Conservation (phyloP, 2,888 invertebrate species). For the Nymphalis c-album region DNA sequence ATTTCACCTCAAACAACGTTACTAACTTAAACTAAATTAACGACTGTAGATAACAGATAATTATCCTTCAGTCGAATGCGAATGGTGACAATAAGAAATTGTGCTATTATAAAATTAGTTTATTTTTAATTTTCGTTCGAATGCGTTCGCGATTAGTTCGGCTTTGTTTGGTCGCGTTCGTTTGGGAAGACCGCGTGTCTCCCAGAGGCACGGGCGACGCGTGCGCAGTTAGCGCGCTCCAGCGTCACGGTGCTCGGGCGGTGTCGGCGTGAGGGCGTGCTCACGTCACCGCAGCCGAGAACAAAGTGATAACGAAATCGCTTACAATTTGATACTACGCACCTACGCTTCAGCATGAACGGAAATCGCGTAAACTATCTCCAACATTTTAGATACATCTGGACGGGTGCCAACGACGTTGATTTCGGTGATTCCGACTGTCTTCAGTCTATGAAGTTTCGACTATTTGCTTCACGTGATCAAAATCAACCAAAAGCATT, state of each 20-base stretch:
- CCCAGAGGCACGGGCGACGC: conserved; percentile 37
- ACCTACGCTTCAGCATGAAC: conserved; percentile 51
- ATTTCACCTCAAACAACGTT: conserved; percentile 45
- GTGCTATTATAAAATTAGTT: conserved; percentile 41
- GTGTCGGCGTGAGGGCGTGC: conserved; percentile 60
- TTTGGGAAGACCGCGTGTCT: conserved; percentile 52
- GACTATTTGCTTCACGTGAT: not conserved
- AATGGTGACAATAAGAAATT: conserved; percentile 1
- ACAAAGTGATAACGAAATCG: conserved; percentile 75
- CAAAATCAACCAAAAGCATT: not conserved
- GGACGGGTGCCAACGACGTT: conserved; percentile 34
- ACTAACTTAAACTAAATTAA: too few species aligned
- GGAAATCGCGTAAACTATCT: conserved; percentile 51
- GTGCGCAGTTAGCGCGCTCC: conserved; percentile 39
- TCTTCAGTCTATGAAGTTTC: not conserved
- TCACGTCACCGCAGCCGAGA: conserved; percentile 64
- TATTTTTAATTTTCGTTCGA: conserved; percentile 67
- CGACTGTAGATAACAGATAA: not conserved
- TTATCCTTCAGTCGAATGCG: not conserved
- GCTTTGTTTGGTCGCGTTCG: conserved; percentile 60
- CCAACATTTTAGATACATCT: conserved; percentile 48
- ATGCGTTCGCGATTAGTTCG: conserved; percentile 60
- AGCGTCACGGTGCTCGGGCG: conserved; percentile 46
- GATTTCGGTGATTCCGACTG: conserved; percentile 8
- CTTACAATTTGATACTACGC: conserved; percentile 62